Evolutionary conservation across 2,797 vertebrate species (phyloP).

Genomic region (Catostomus latipinnis): DNA sequence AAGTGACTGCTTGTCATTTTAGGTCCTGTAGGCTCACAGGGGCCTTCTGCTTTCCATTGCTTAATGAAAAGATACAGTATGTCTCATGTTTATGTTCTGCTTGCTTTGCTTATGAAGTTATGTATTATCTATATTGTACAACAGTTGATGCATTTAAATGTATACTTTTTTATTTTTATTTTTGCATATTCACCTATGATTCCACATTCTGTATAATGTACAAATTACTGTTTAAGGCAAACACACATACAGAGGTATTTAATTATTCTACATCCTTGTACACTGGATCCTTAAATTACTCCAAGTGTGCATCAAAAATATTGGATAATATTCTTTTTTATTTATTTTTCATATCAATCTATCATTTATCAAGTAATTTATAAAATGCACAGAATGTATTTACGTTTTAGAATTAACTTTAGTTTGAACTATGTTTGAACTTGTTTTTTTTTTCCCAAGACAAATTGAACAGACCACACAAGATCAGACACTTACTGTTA

Average conservation of each 20-base stretch:
- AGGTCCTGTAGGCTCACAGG: constrained; percentile 49
- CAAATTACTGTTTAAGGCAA: not conserved
- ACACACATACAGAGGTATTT: not conserved
- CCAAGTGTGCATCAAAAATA: not conserved
- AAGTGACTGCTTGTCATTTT: not conserved
- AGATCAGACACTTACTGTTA: constrained; percentile 28
- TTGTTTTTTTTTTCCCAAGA: constrained; percentile 55
- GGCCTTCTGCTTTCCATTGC: not conserved
- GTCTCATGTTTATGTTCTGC: not conserved
- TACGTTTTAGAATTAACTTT: not conserved
- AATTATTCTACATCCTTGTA: not conserved
- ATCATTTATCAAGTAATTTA: not conserved
- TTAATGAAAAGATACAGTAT: not conserved
- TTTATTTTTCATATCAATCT: not conserved
- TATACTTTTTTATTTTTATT: not conserved
- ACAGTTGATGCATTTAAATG: not conserved
- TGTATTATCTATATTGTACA: not conserved
- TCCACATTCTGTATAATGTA: not conserved
- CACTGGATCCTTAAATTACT: not conserved
- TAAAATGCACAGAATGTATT: not conserved
- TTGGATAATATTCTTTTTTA: not conserved
- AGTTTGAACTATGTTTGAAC: not conserved
- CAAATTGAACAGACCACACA: constrained; percentile 68
- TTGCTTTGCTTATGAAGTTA: not conserved
- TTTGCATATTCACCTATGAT: not conserved